Evolutionary conservation across 2,113 vertebrate species (phyloP), one percentile per base, ranked within the genome.

Genomic region (Phasianus colchicus): DNA sequence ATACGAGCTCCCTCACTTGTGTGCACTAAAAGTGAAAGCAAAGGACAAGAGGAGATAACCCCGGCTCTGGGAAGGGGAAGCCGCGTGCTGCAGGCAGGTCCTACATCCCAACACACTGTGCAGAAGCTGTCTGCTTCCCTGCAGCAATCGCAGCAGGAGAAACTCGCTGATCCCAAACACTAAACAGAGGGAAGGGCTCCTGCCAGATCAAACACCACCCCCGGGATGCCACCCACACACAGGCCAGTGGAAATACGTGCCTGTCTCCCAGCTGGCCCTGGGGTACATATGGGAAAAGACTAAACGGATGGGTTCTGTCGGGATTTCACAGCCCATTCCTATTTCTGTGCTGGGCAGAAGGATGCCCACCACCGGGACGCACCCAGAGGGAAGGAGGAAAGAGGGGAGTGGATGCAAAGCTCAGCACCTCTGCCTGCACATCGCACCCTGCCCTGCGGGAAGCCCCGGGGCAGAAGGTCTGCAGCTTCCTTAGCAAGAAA

Each of bases 191-290:
- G 64, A 91, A 92, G 84, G 25, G 55, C n/a, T 77, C 72, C 34
- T 38, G 74, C 55, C 79, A 74, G 69, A 89, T 89, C 21, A 92
- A 93, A 92, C 54, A 21, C 47, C 54, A 43, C 66, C 86, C 91
- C 77, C 83, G 92, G 87, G 95, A 93, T 77, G 78, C 75, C 92
- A 91, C 94, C 91, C 91, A 79, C 74, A 2, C 64, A 10, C 74
- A 48, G 71, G 48, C 63, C 50, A 22, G 50, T 50, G 93, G 92
- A 92, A 96, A 93, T 45, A 79, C 3, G 9, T 4, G 78, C 47
- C 81, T 84, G 63, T 9, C 48, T 89, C 83, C 66, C 91, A 90
- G 81, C 58, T 79, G 89, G 27, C 89, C 89, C 32, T 7, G 6
- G 75, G 88, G 55, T 17, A 40, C 6, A 3, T 48, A 38, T 12